Conservation (phyloP, 2,888 invertebrate species). For the Morpho helenor region DNA sequence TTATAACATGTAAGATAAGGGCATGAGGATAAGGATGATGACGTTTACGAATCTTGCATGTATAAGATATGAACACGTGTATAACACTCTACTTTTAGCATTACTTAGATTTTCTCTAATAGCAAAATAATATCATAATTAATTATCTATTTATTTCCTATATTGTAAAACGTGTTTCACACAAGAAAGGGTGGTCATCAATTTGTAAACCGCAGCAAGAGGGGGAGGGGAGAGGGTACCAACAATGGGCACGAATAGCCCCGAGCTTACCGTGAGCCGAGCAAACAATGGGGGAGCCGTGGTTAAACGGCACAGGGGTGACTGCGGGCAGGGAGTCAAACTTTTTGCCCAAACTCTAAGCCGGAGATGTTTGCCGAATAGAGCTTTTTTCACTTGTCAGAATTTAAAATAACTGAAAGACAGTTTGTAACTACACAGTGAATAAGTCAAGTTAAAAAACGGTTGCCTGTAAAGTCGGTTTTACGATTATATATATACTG, state of each 20-base stretch:
- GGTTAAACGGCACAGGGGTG: constrained; percentile 15
- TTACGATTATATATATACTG: too few species aligned
- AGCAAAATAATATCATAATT: too few species aligned
- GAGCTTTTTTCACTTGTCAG: neutral
- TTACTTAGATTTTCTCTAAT: too few species aligned
- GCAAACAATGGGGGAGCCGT: constrained; percentile 19
- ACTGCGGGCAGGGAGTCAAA: constrained; percentile 7
- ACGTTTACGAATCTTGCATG: neutral
- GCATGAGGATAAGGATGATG: too few species aligned
- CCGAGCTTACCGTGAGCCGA: constrained; percentile 9
- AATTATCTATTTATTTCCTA: neutral
- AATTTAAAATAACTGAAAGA: too few species aligned
- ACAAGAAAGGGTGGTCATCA: constrained; percentile 7
- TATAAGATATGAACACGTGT: too few species aligned
- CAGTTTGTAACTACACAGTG: too few species aligned
- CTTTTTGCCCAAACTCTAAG: constrained; percentile 4
- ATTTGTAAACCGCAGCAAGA: constrained; percentile 12
- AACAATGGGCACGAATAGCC: constrained; percentile 15
- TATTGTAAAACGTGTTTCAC: neutral
- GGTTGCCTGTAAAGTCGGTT: too few species aligned
- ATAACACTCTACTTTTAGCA: too few species aligned
- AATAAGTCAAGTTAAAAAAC: too few species aligned
- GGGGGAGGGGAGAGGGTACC: constrained; percentile 1
- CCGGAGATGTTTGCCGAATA: neutral
- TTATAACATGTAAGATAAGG: too few species aligned